A percentile compares a stretch with the other conserved stretches of the same genome.
Evolutionary conservation across 2,113 vertebrate genomes (phyloP).

Genomic region (Tympanuchus pallidicinctus): DNA sequence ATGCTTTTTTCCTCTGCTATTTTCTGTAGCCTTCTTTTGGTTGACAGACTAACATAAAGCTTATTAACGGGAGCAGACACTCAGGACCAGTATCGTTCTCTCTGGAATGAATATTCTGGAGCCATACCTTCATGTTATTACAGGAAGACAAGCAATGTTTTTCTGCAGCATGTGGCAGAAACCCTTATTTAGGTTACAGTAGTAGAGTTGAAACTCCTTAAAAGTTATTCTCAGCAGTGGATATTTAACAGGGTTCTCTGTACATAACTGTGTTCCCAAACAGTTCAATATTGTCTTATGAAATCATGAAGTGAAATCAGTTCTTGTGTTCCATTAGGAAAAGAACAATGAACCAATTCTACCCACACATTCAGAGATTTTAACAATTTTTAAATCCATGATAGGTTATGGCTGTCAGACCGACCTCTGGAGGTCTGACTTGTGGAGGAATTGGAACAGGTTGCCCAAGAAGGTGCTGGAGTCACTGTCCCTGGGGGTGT

Average conservation of each 20-base stretch:
- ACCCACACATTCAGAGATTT: background rate
- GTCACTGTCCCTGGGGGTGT: too few relatives aligned
- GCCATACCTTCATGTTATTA: background rate
- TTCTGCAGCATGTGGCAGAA: background rate
- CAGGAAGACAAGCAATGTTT: background rate
- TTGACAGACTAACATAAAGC: background rate
- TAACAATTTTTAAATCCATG: background rate
- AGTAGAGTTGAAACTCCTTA: background rate
- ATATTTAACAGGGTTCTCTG: conserved; percentile 27
- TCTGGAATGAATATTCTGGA: background rate
- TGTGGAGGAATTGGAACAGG: too few relatives aligned
- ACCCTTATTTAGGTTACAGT: background rate
- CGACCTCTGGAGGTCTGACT: background rate
- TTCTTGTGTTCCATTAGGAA: conserved; percentile 46
- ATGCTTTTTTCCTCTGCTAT: background rate
- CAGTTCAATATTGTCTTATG: background rate
- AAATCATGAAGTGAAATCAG: conserved; percentile 14
- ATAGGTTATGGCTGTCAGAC: background rate
- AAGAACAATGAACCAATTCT: conserved; percentile 24
- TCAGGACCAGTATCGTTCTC: conserved; percentile 28
- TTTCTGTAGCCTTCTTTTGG: background rate
- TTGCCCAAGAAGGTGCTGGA: too few relatives aligned
- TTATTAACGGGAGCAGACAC: conserved; percentile 36
- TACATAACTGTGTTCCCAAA: background rate
- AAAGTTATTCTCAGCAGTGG: background rate